Evolutionary conservation across 2,888 invertebrate genomes (phyloP).

Genomic region (Molorchus minor): DNA sequence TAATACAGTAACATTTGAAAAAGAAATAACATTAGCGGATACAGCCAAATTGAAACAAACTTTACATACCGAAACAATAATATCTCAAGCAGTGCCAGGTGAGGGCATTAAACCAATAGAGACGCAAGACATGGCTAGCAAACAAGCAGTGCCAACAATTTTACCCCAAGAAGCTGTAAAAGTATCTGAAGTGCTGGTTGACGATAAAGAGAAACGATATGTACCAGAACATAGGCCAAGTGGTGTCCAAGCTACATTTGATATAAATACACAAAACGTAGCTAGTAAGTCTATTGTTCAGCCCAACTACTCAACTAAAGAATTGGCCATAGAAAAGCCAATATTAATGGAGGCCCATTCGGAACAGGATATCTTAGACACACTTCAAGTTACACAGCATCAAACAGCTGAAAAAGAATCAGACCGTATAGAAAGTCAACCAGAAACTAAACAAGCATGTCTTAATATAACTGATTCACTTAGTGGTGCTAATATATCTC

Average conservation of each 20-base stretch:
- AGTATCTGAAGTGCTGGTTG: conserved; percentile 64
- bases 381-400: conserved; percentile 65
- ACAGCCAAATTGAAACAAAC: conserved; percentile 62
- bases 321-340: conserved; percentile 55
- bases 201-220: conserved; percentile 65
- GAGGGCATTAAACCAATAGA: conserved; percentile 61
- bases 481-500: conserved; percentile 60
- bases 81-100: conserved; percentile 63
- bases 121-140: conserved; percentile 28
- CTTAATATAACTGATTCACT: conserved; percentile 55
- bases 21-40: conserved; percentile 49
- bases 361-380: conserved; percentile 65
- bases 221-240: conserved; percentile 56
- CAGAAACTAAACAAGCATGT: conserved; percentile 57
- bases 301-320: conserved; percentile 59
- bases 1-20: conserved; percentile 52
- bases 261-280: conserved; percentile 63
- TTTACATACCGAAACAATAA: conserved; percentile 63
- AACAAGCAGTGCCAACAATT: conserved; percentile 58
- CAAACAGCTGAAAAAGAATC: conserved; percentile 65
- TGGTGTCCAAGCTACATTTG: conserved; percentile 61
- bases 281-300: conserved; percentile 64
- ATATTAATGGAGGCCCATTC: conserved; percentile 61
- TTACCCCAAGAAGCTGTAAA: conserved; percentile 63
- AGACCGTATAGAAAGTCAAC: conserved; percentile 53